A percentile compares a stretch with the other conserved stretches of the same genome.
Evolutionary conservation across 1,140 invertebrate genomes (phyloP).

Genomic region (Ceratina japonica): DNA sequence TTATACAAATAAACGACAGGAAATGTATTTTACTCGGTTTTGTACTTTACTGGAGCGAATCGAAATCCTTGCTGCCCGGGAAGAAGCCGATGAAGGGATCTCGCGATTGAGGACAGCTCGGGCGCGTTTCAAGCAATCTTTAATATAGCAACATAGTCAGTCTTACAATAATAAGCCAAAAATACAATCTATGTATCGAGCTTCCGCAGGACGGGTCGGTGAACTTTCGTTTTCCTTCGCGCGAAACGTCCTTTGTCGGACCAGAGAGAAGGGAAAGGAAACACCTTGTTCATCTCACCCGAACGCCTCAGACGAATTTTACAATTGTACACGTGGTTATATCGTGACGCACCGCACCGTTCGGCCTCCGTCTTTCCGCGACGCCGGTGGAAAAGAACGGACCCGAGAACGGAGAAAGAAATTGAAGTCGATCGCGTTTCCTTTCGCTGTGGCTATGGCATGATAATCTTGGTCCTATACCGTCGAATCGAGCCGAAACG

Average conservation of each 20-base stretch:
- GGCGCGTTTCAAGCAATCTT: slow-evolving; percentile 72
- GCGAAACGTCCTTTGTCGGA: slow-evolving; percentile 30
- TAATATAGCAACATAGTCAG: slow-evolving; percentile 79
- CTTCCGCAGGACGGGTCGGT: slow-evolving; percentile 68
- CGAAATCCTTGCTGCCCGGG: too few relatives aligned
- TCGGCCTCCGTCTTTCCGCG: slow-evolving; percentile 45
- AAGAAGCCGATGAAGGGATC: too few relatives aligned
- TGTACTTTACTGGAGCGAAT: neutral
- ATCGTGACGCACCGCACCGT: slow-evolving; percentile 53
- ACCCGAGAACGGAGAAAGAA: slow-evolving; percentile 20
- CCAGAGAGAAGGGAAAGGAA: slow-evolving; percentile 17
- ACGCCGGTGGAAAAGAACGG: neutral
- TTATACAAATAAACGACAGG: slow-evolving; percentile 58
- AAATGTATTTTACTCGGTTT: neutral
- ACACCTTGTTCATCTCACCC: slow-evolving; percentile 57
- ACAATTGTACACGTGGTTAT: slow-evolving; percentile 76
- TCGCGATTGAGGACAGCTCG: too few relatives aligned
- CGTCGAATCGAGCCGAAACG: neutral
- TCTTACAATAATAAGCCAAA: slow-evolving; percentile 79
- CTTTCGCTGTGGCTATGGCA: slow-evolving; percentile 40
- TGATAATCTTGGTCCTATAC: slow-evolving; percentile 36
- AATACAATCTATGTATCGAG: slow-evolving; percentile 78
- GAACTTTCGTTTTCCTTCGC: slow-evolving; percentile 37
- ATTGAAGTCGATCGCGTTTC: neutral
- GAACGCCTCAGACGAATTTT: slow-evolving; percentile 70